phyloP scores from a whole-genome alignment of 92 coral and sea anemone genomes.

The Porites evermanni region DNA sequence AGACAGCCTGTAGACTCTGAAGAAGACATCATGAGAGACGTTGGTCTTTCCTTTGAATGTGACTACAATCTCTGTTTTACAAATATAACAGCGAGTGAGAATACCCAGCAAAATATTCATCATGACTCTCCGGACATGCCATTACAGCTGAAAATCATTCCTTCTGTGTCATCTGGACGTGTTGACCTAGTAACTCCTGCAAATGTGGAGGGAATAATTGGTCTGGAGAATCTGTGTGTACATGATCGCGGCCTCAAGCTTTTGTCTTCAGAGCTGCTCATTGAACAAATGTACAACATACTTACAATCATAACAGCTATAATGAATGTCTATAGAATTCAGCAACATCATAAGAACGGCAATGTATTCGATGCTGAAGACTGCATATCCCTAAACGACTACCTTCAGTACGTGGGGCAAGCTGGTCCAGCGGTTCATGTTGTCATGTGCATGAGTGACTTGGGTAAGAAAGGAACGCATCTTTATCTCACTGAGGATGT shows the following conservation, averaged over 20 bases:
- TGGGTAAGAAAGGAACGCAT: conserved; percentile 21
- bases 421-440: conserved; percentile 74
- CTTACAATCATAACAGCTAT: conserved; percentile 53
- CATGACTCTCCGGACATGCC: conserved; percentile 5
- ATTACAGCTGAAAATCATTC: conserved; percentile 34
- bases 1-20: conserved; percentile 32
- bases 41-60: conserved; percentile 50
- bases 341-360: conserved; percentile 10
- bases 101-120: neutral
- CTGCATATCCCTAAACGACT: conserved; percentile 6
- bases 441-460: conserved; percentile 48
- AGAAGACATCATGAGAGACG: conserved; percentile 30
- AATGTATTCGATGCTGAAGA: conserved; percentile 3
- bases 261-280: conserved; percentile 56
- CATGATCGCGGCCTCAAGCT: conserved; percentile 8
- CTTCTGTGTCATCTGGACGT: conserved; percentile 34
- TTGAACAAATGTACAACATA: conserved; percentile 56
- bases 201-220: conserved; percentile 27
- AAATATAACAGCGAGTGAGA: conserved; percentile 56
- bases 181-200: conserved; percentile 32
- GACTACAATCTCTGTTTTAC: conserved; percentile 64
- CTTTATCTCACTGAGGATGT: conserved; percentile 68
- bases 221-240: conserved; percentile 38
- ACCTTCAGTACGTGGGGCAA: conserved; percentile 59
- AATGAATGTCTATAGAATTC: conserved; percentile 41